Base-by-base conservation (phyloP, 1,140 invertebrate genomes). In the Pentalonia nigronervosa region DNA sequence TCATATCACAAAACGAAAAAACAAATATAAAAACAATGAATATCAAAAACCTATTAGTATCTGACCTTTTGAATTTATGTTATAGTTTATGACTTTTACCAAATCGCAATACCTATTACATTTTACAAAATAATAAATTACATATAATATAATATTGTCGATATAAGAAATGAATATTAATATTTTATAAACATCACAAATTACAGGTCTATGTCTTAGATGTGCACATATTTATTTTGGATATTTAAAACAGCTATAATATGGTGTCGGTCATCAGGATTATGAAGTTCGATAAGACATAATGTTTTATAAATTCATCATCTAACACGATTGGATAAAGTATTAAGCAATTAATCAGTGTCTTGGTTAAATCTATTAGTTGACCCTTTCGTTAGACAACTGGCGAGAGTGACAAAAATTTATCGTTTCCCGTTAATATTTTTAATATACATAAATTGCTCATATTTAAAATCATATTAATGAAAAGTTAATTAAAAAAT, bases 1-100 rank as follows among this genome's bases (percentile, higher is more conserved):
- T 36, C 87, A 53, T 89, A 89, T 89, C 48, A 34, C 23, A 89
- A 89, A 76, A 89, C 14, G 17, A 88, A 53, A 50, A 36, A 86
- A 47, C 36, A 41, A n/a, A 81, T 47, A 23, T 9, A 36, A 20
- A 50, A 88, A 88, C n/a, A 86, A 86, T 86, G 60, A 86, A 87
- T 48, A 56, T 89, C 21, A 56, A 25, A 56, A 89, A 89, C 21
- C 50, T 56, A 89, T 89, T 53, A 89, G 11, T 89, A 56, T 53
- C 34, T 89, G 88, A 89, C 88, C 88, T 56, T 4, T 30, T 89
- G 30, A 47, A 41, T 89, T 50, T 89, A 89, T 48, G 11, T 0
- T 23, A 89, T 56, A 20, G 36, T 56, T 25, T 89, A 89, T 6
- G 23, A 17, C 34, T 25, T 17, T 50, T 56, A 56, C 41, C 50